Base-by-base conservation (phyloP, 2,797 vertebrate genomes). In the Tolypeutes matacus region DNA sequence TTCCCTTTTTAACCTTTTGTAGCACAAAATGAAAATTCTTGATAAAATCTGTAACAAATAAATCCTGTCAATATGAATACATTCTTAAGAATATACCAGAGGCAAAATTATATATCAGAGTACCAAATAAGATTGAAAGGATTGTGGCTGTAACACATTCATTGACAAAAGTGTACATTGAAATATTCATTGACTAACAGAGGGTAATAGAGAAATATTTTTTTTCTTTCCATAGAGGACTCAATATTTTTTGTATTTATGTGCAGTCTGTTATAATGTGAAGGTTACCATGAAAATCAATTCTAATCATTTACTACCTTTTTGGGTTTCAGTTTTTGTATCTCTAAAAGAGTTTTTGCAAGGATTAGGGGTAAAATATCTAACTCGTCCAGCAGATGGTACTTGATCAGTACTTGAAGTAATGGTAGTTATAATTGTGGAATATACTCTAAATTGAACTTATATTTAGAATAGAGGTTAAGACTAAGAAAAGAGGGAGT, bases 1-100 rank as follows among this genome's bases (percentile, higher is more conserved):
- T 93, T 91, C 49, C 27, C 85, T 78, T 90, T 94, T 72, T 85
- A 93, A 70, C 69, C 64, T 93, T 56, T 92, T 84, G 58, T 76
- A 95, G 31, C 82, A 53, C 17, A 76, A 81, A 58, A 62, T 90
- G 58, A 27, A 36, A 75, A 72, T 69, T 72, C 42, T 23, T 80
- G 86, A 93, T 94, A 85, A 92, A 94, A 96, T 78, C 31, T 64
- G 51, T 60, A 85, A 65, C 96, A 27, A 90, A 34, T 92, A 93
- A 90, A 39, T 86, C 34, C 39, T 81, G 4, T 83, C 83, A 86
- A 88, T 17, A 67, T 46, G 64, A 91, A 65, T n/a, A 10, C 49
- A 51, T 86, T 84, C 56, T 86, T 91, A 70, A 92, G 81, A 90
- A 69, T 15, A 15, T 46, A 89, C 36, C 34, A 18, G 29, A 75